Base-by-base conservation (phyloP, 92 coral and sea anemone species). In the Bergia puertoricense region DNA sequence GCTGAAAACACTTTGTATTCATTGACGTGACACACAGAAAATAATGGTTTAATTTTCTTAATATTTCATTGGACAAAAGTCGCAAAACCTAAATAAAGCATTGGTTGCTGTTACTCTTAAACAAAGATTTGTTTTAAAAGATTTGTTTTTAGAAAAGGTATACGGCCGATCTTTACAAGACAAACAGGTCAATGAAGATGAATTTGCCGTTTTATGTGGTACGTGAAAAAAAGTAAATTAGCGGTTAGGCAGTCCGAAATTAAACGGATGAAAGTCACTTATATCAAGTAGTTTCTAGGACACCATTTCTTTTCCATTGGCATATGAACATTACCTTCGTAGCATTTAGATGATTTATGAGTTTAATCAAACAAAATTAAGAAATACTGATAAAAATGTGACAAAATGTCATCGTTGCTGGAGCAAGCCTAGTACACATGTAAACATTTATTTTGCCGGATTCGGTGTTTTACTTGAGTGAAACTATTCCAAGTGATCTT, bases 341-440 rank as follows among this genome's bases (percentile, higher is more conserved):
- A 68, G 79, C n/a, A 66, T 84, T 83, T 72, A 84, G 68, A 71
- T 69, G 79, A 84, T 84, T 69, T 72, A 84, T 14, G 87, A 46
- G n/a, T 40, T 84, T 69, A 84, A 84, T 71, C n/a, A 84, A 84
- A 84, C 65, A 50, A 84, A 46, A 18, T 71, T 66, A 20, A 40
- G 22, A 37, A 82, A 71, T 37, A 46, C 79, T n/a, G 82, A 66
- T 67, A 38, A 81, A 81, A 80, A 51, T 40, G 67, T 82, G 57
- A 20, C 51, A 65, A 82, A 56, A 16, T 69, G 76, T 42, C 86
- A 67, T 82, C 59, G 9, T 30, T n/a, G 56, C 8, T 9, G 39
- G 20, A 41, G 39, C 6, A 23, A 67, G 30, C 36, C 38, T 13
- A 76, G 8, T 40, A 39, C 48, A 74, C 13, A 30, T 23, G 54